Conservation (phyloP, 2,797 vertebrate species). For the Furcifer pardalis region DNA sequence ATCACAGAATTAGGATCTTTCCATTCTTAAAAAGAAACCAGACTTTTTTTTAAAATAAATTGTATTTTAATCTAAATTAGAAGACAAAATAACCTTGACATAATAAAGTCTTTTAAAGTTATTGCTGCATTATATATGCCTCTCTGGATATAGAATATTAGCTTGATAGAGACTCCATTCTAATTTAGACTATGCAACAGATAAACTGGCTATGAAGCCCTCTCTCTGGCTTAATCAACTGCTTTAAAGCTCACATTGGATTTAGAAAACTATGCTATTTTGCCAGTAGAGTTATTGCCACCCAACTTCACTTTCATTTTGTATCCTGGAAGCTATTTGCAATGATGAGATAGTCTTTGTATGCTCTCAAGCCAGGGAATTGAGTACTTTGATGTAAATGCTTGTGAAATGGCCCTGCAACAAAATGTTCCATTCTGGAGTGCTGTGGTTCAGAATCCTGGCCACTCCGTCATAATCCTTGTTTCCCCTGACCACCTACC, state of each 20-base stretch:
- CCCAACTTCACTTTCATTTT: background rate
- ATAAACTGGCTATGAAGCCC: slow-evolving; percentile 1
- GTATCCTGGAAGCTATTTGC: background rate
- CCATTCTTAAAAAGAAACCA: slow-evolving; percentile 1
- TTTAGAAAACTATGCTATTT: background rate
- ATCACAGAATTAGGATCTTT: background rate
- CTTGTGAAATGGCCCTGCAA: background rate
- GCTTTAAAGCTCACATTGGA: slow-evolving; percentile 3
- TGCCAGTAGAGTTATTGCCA: background rate
- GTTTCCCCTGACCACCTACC: no score
- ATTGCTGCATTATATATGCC: slow-evolving; percentile 33
- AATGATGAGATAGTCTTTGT: background rate
- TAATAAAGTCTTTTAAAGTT: slow-evolving; percentile 39
- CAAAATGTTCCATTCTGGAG: background rate
- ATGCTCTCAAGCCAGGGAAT: background rate
- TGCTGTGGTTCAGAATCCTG: background rate
- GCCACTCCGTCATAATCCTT: background rate
- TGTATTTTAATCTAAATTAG: slow-evolving; percentile 59
- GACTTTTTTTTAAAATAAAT: slow-evolving; percentile 30
- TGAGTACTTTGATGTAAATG: background rate
- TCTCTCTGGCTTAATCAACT: background rate
- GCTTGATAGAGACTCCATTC: slow-evolving; percentile 4
- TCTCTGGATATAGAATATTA: background rate
- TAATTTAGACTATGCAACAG: slow-evolving; percentile 9
- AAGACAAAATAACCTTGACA: slow-evolving; percentile 44